Evolutionary conservation across 2,888 invertebrate genomes (phyloP).

Genomic region (Eupithecia exiguata): DNA sequence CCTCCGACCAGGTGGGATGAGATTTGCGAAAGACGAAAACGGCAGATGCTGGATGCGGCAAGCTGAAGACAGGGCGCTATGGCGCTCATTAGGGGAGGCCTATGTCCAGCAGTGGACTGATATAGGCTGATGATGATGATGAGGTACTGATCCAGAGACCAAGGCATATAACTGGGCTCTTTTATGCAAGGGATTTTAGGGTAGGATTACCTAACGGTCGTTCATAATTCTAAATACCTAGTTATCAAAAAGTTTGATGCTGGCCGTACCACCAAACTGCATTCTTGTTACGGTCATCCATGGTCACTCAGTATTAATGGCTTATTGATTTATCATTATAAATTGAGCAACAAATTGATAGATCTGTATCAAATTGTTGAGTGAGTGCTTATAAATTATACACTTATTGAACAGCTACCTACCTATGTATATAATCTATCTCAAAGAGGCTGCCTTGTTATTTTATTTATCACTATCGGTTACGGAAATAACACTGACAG

Average conservation of each 20-base stretch:
- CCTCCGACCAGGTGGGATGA: no score
- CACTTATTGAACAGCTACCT: background rate
- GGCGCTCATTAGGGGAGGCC: no score
- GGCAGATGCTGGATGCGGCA: no score
- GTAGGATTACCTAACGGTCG: background rate
- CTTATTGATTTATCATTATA: slow-evolving; percentile 28
- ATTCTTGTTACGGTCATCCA: slow-evolving; percentile 20
- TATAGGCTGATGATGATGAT: no score
- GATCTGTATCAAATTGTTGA: slow-evolving; percentile 29
- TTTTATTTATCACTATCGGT: slow-evolving; percentile 29
- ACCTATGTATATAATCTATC: no score
- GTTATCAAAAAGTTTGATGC: background rate
- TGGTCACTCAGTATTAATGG: slow-evolving; percentile 30
- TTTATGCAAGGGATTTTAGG: background rate
- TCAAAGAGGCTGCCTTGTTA: slow-evolving; percentile 22
- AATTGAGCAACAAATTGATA: slow-evolving; percentile 31
- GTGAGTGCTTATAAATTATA: slow-evolving; percentile 34
- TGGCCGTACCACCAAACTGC: slow-evolving; percentile 1
- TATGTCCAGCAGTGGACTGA: no score
- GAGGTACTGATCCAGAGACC: no score
- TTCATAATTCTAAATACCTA: background rate
- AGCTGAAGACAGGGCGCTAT: no score
- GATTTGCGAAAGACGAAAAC: no score
- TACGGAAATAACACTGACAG: slow-evolving; percentile 39
- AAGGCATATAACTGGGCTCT: background rate